These are phyloP conservation scores for Leucosticte australis DNA, from an alignment of 2,113 vertebrate genomes.

Conservation along the genomic window DNA sequence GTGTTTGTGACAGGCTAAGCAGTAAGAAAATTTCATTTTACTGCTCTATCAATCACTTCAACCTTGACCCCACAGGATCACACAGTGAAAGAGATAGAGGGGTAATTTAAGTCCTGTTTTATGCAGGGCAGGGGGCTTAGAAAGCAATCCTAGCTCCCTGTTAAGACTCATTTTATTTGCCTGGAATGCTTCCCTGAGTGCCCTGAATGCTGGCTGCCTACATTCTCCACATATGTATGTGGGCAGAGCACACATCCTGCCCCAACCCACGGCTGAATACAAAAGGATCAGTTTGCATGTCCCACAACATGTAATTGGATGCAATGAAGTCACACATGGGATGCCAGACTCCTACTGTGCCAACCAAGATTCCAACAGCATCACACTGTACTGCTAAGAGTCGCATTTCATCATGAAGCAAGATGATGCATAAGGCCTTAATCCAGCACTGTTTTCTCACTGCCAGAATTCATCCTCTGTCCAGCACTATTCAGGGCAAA, in stretches of 20 bases:
- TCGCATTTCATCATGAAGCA: not conserved
- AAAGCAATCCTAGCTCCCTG: constrained; percentile 56
- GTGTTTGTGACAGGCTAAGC: constrained; percentile 32
- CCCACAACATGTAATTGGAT: not conserved
- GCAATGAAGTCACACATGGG: not conserved
- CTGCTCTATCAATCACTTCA: constrained; percentile 60
- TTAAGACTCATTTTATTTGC: constrained; percentile 52
- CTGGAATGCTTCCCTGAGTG: constrained; percentile 1
- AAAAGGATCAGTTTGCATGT: not conserved
- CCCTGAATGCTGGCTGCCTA: not conserved
- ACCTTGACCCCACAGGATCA: constrained; percentile 45
- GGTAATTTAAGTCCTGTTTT: constrained; percentile 54
- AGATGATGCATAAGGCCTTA: not conserved
- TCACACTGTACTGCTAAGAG: not conserved
- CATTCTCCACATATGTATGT: not conserved
- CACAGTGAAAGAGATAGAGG: constrained; percentile 30
- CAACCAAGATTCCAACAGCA: not conserved
- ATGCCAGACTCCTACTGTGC: not conserved
- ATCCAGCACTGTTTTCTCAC: not conserved
- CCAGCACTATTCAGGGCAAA: not conserved
- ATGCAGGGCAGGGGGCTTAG: constrained; percentile 62
- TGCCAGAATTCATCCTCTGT: not conserved
- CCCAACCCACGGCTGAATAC: not conserved
- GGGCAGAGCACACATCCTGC: not conserved
- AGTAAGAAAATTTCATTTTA: constrained; percentile 67